Percentiles rank a stretch among this genome's conserved stretches.
Conservation (phyloP, 2,888 invertebrate genomes). For the Loripinus fragilis region DNA sequence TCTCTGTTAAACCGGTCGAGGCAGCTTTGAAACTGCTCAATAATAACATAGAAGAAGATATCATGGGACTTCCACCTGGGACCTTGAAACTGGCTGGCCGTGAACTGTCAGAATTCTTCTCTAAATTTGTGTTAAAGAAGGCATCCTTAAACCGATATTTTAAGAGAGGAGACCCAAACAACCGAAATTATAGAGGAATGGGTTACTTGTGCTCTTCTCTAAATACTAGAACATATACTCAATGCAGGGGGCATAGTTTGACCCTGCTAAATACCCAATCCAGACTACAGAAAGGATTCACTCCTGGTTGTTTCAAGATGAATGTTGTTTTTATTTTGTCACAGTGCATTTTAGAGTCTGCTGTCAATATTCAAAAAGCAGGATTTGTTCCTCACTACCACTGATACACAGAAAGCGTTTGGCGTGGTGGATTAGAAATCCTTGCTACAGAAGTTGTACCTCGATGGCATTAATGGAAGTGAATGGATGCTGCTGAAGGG, state of each 20-base stretch:
- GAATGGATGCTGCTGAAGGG: constrained; percentile 8
- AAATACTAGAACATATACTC: constrained; percentile 1
- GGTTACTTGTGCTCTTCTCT: constrained; percentile 7
- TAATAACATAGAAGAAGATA: neutral
- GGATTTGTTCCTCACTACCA: neutral
- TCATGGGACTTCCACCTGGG: neutral
- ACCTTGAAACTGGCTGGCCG: neutral
- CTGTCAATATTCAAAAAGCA: neutral
- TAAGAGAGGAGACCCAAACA: constrained; percentile 13
- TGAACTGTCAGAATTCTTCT: neutral
- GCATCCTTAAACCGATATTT: constrained; percentile 5
- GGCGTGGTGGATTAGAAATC: constrained; percentile 1
- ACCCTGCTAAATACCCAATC: neutral
- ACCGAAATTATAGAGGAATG: constrained; percentile 21
- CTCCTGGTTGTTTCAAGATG: neutral
- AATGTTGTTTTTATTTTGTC: constrained; percentile 10
- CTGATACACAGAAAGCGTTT: constrained; percentile 22
- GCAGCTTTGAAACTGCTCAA: constrained; percentile 2
- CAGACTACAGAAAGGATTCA: too few relatives aligned
- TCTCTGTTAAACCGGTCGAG: neutral
- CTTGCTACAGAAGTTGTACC: neutral
- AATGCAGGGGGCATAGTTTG: neutral
- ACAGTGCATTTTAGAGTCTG: constrained; percentile 2
- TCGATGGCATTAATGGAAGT: constrained; percentile 2
- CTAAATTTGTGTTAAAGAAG: neutral